Conservation (phyloP, 2,113 vertebrate genomes). For the Centropristis striata region DNA sequence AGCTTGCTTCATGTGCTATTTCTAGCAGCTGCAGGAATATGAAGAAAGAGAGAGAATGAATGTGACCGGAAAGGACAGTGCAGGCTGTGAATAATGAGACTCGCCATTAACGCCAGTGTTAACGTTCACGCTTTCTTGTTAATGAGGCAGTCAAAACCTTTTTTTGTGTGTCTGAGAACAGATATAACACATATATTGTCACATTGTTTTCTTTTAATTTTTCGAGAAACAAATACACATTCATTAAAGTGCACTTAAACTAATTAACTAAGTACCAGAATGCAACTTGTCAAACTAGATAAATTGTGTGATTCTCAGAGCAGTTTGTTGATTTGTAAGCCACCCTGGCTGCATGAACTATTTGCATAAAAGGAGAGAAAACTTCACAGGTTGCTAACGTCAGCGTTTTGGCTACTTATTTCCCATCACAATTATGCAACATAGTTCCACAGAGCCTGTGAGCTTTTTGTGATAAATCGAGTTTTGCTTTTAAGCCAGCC, state of each 20-base stretch:
- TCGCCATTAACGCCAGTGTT: constrained; percentile 13
- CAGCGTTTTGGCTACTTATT: constrained; percentile 13
- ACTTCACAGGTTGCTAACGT: not conserved
- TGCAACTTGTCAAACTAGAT: constrained; percentile 3
- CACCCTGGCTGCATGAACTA: not conserved
- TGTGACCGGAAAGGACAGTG: constrained; percentile 34
- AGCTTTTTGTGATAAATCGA: constrained; percentile 41
- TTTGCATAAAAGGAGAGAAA: not conserved
- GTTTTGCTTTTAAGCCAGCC: constrained; percentile 19
- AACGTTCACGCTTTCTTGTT: constrained; percentile 37
- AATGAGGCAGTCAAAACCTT: constrained; percentile 40
- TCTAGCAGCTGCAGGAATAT: constrained; percentile 24
- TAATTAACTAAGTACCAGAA: constrained; percentile 13
- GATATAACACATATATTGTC: constrained; percentile 9
- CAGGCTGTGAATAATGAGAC: constrained; percentile 42
- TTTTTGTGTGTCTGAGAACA: constrained; percentile 19
- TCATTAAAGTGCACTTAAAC: constrained; percentile 1
- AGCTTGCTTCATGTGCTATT: constrained; percentile 52
- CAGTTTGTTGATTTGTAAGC: constrained; percentile 6
- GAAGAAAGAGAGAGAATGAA: constrained; percentile 18
- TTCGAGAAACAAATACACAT: constrained; percentile 2
- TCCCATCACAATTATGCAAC: constrained; percentile 1
- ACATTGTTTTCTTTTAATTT: not conserved
- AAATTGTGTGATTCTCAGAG: not conserved
- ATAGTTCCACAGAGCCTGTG: constrained; percentile 1